Conservation (phyloP, 2,888 invertebrate species). For the Acanthosoma haemorrhoidale region DNA sequence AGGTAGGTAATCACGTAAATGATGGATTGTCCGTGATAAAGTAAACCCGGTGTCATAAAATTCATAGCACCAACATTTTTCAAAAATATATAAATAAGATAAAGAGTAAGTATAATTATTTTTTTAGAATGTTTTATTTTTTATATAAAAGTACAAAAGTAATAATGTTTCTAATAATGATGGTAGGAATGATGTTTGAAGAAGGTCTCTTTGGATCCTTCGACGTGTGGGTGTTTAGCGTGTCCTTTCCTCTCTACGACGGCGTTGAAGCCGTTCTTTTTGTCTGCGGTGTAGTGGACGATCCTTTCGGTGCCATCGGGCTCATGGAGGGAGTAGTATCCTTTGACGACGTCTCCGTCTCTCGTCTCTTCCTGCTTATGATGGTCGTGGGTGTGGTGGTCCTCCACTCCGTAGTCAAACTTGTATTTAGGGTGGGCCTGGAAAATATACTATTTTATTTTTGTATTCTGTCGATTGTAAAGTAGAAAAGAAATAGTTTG, state of each 20-base stretch:
- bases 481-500: no score
- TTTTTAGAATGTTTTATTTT: no score
- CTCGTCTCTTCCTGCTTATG: constrained; percentile 31
- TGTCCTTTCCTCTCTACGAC: constrained; percentile 30
- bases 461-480: not conserved
- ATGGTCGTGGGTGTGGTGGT: constrained; percentile 30
- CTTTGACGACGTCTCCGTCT: constrained; percentile 31
- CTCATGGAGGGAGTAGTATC: constrained; percentile 31
- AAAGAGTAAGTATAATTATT: no score
- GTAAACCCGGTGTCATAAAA: no score
- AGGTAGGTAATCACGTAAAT: no score
- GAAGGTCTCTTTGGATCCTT: not conserved
- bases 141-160: not conserved
- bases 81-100: no score
- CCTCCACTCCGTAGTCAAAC: constrained; percentile 32
- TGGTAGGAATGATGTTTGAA: not conserved
- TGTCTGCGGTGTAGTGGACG: constrained; percentile 42
- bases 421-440: constrained; percentile 32
- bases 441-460: not conserved
- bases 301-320: constrained; percentile 36
- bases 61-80: no score
- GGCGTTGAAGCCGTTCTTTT: constrained; percentile 33
- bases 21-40: no score
- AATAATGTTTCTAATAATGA: not conserved
- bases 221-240: constrained; percentile 11